Evolutionary conservation across 2,113 vertebrate species (phyloP), one percentile per base, ranked within the genome.

Genomic region (Bos indicus): DNA sequence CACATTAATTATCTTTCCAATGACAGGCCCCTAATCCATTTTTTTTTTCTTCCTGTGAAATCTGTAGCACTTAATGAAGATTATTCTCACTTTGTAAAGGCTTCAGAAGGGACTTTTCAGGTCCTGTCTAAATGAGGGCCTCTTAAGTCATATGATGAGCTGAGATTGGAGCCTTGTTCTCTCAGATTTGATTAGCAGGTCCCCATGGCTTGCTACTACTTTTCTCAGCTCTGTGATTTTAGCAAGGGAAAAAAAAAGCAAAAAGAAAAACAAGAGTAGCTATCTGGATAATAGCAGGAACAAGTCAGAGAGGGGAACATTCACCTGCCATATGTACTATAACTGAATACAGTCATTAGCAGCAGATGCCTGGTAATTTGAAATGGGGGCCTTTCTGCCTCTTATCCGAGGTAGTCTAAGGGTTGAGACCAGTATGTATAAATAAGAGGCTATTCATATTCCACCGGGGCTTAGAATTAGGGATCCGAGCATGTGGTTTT

Each of bases 21-120:
- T 84, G 97, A 98, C 97, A 97, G 77, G 97, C 93, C 64, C 87
- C 64, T 97, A 96, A 98, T 93, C 59, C 95, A 21, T 93, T 98
- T 98, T 96, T 78, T 78, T 21, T 85, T 71, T 95, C 93, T 93
- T 40, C 67, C 89, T 93, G 52, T 77, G 48, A 12, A 98, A 87
- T 95, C 40, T 97, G 51, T 96, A 96, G 92, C 96, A 97, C 97
- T 97, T 98, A 98, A 98, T 97, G 96, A 98, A 88, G 95, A 97
- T 98, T 97, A 91, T 98, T 98, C 86, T 98, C 97, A 88, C 91
- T 94, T 88, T 95, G 92, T 84, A 97, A 64, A 46, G n/a, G 51
- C 88, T 82, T 83, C 95, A n/a, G 67, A 19, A 93, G 88, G 95
- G 97, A 94, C 89, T 88, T 77, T 93, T 89, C 95, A 93, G 97